phyloP scores from a whole-genome alignment of 2,888 invertebrate species.

The Drosophila hamatofila region DNA sequence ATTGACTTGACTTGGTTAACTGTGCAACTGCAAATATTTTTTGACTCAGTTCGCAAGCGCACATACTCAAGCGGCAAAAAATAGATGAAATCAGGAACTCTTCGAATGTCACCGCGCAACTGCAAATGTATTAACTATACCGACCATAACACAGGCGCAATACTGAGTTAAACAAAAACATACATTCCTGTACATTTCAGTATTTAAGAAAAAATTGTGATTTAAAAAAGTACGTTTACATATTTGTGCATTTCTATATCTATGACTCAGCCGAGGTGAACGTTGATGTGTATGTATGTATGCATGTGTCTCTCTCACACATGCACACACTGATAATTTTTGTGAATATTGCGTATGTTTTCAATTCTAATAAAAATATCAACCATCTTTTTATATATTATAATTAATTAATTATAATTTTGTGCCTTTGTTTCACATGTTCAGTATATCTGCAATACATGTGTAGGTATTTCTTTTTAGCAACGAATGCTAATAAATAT shows the following conservation, averaged over 20 bases:
- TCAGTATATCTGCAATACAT: slow-evolving; percentile 9
- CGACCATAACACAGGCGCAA: slow-evolving; percentile 15
- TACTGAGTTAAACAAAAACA: slow-evolving; percentile 4
- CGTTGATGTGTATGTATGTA: slow-evolving; percentile 8
- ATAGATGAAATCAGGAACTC: slow-evolving; percentile 29
- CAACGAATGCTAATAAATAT: slow-evolving; percentile 11
- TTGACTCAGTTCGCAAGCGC: slow-evolving; percentile 19
- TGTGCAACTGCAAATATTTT: slow-evolving; percentile 1
- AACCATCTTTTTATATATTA: background rate
- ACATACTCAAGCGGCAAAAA: slow-evolving; percentile 30
- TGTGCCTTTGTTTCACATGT: background rate
- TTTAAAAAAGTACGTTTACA: slow-evolving; percentile 5
- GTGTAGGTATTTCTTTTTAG: slow-evolving; percentile 10
- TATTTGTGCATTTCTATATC: slow-evolving; percentile 5
- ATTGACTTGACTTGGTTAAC: slow-evolving; percentile 2
- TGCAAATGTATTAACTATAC: slow-evolving; percentile 49
- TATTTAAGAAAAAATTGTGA: slow-evolving; percentile 3
- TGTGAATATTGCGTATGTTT: slow-evolving; percentile 17
- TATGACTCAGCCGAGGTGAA: slow-evolving; percentile 41
- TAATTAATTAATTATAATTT: background rate
- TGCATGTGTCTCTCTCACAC: slow-evolving; percentile 17
- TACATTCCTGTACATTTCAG: slow-evolving; percentile 6
- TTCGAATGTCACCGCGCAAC: slow-evolving; percentile 35
- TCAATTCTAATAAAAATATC: slow-evolving; percentile 9
- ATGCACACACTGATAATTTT: slow-evolving; percentile 27